These are phyloP conservation scores for Psilanteris sp. DNA, from an alignment of 1,140 invertebrate species.

Conservation along the genomic window DNA sequence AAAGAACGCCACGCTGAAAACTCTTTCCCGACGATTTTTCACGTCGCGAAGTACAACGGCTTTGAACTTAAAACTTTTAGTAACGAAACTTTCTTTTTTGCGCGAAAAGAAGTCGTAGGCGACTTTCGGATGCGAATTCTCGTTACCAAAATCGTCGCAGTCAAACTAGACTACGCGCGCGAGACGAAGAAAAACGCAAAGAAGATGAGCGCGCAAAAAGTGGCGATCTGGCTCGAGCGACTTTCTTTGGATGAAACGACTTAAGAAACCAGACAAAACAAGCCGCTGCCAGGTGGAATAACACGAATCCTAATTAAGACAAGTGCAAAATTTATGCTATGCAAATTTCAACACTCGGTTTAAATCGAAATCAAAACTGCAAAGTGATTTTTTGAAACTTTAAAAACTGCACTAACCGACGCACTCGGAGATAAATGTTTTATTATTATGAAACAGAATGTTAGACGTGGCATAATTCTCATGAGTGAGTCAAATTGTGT, in stretches of 20 bases:
- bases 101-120: constrained; percentile 20
- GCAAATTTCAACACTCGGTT: no score
- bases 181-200: constrained; percentile 23
- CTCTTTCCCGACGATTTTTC: constrained; percentile 20
- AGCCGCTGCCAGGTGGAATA: background rate
- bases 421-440: no score
- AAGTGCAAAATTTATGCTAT: background rate
- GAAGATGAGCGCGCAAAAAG: constrained; percentile 23
- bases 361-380: no score
- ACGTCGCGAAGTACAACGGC: constrained; percentile 4
- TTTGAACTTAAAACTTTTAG: constrained; percentile 36
- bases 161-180: constrained; percentile 21
- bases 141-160: constrained; percentile 43
- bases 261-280: constrained; percentile 25
- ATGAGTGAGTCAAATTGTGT: no score
- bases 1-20: background rate
- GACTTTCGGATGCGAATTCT: constrained; percentile 35
- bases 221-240: constrained; percentile 9
- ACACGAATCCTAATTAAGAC: constrained; percentile 30
- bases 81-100: constrained; percentile 40
- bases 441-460: no score
- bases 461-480: no score
- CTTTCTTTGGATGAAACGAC: constrained; percentile 27
- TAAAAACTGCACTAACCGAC: no score
- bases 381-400: no score